Evolutionary conservation across 2,888 invertebrate genomes (phyloP), one percentile per base, ranked within the genome.

Genomic region (Drosophila mimica): DNA sequence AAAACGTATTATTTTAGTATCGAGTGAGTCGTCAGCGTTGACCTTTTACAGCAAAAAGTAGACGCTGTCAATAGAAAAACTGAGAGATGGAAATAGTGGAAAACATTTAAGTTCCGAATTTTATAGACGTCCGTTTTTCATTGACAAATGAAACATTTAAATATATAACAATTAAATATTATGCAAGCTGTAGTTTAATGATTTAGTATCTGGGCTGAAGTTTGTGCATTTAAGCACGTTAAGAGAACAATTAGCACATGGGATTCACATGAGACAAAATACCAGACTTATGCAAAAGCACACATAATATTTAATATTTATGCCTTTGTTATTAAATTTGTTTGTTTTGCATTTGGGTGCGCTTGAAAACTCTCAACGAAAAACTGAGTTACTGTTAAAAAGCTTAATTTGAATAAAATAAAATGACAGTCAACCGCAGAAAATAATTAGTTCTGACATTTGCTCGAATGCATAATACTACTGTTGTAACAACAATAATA

Each of bases 21-120:
- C 52, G 38, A 64, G 25, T 56, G 43, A 82, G 79, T 79, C 89
- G 89, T 87, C 88, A 88, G 81, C 67, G 49, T 54, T 77, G 88
- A 82, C 90, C 90, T 89, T 76, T 76, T 76, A 69, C 20, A 46
- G n/a, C 17, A 15, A 34, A 17, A 28, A 20, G 13, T 9, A 36
- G 13, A 6, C 30, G 54, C 58, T 51, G 63, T 53, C 56, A 51
- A 79, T 46, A 38, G n/a, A 65, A 33, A 36, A 49, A 52, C 53
- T 54, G 52, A 46, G 40, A 34, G 51, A 36, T 54, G 31, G 28
- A 30, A 40, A 48, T 33, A 53, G 60, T 68, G 64, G 67, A 62
- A 62, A 74, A 61, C 58, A 70, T 71, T 74, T 82, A 82, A 76
- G 66, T 79, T 71, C 68, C 67, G 82, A 60, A 31, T 61, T 57